Conservation (phyloP, 92 coral and sea anemone genomes). For the Hydrozoanthus gracilis region DNA sequence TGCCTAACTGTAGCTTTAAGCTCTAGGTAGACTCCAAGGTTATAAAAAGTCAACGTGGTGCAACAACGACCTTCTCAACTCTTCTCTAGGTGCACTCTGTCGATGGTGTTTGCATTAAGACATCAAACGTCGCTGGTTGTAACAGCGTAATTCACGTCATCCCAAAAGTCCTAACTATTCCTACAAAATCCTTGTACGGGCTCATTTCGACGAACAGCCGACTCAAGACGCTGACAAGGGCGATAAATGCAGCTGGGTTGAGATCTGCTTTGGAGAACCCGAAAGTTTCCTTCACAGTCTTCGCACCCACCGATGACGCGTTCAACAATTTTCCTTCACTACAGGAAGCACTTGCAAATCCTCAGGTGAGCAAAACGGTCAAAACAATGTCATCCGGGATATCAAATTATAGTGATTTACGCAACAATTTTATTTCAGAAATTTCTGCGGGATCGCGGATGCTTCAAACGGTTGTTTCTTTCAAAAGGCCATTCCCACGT, state of each 20-base stretch:
- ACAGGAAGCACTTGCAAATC: background rate
- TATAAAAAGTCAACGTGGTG: too few species aligned
- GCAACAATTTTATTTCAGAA: background rate
- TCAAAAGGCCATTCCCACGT: too few species aligned
- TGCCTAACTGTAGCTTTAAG: too few species aligned
- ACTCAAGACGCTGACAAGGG: slow-evolving; percentile 63
- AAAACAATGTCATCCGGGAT: too few species aligned
- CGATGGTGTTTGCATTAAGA: slow-evolving; percentile 71
- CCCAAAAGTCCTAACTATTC: slow-evolving; percentile 67
- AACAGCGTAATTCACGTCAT: slow-evolving; percentile 86
- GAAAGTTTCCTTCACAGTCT: slow-evolving; percentile 72
- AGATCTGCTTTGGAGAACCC: slow-evolving; percentile 52
- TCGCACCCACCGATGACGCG: slow-evolving; percentile 85
- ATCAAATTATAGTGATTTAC: too few species aligned
- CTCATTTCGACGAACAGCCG: slow-evolving; percentile 65
- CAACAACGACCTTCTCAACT: too few species aligned
- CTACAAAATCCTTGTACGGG: slow-evolving; percentile 69
- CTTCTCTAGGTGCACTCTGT: slow-evolving; percentile 73
- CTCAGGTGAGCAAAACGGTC: background rate
- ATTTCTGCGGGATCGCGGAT: too few species aligned
- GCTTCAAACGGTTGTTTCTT: too few species aligned
- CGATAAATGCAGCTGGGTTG: slow-evolving; percentile 62
- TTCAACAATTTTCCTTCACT: slow-evolving; percentile 41
- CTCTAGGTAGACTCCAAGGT: too few species aligned
- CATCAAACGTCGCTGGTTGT: slow-evolving; percentile 75